Evolutionary conservation across 1,140 invertebrate species (phyloP).

Genomic region (Augochlora pura): DNA sequence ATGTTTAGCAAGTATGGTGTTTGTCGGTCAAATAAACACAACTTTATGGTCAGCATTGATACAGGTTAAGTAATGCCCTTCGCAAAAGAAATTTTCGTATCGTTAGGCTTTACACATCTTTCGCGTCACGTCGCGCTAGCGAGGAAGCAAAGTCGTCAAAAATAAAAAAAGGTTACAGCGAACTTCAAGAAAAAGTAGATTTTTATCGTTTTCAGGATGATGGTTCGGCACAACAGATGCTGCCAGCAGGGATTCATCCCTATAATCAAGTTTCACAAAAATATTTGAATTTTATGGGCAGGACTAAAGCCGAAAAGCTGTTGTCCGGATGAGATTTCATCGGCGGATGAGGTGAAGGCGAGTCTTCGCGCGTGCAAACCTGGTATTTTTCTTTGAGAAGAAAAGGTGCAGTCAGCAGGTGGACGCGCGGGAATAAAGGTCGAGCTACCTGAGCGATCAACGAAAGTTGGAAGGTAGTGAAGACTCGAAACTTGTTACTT

Average conservation of each 20-base stretch:
- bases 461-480: background rate
- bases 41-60: no score
- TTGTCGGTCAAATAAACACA: no score
- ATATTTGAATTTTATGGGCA: background rate
- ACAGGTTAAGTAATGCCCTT: no score
- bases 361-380: background rate
- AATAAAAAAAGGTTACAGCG: background rate
- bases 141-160: background rate
- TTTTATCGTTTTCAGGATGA: background rate
- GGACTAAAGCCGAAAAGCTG: background rate
- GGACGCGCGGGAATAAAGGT: background rate
- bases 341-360: no score
- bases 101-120: no score
- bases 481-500: background rate
- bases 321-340: slow-evolving; percentile 4
- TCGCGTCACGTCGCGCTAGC: no score
- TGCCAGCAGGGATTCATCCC: background rate
- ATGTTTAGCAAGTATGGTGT: no score
- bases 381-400: slow-evolving; percentile 6
- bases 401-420: slow-evolving; percentile 21
- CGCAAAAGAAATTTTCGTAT: no score
- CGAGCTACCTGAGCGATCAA: background rate
- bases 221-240: background rate
- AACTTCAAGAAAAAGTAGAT: background rate
- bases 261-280: background rate